Evolutionary conservation across 1,140 invertebrate species (phyloP).

Genomic region (Adoxophyes honmai): DNA sequence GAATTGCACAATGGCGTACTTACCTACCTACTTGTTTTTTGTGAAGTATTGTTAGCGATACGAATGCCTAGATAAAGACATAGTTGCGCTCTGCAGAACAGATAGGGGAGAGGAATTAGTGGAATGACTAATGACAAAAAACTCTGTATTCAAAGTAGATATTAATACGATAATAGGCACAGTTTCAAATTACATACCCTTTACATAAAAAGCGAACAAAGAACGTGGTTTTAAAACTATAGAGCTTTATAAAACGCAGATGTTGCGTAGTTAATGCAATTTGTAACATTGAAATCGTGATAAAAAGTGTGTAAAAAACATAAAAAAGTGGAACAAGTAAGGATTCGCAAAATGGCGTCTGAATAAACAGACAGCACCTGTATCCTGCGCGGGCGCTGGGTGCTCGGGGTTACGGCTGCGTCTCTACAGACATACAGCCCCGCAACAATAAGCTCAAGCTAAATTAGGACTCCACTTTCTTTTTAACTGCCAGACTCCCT

Average conservation of each 20-base stretch:
- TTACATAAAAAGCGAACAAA: not conserved
- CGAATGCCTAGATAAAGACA: constrained; percentile 2
- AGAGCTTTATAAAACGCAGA: constrained; percentile 21
- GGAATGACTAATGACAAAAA: not conserved
- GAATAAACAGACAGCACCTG: constrained; percentile 50
- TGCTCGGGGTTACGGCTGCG: constrained; percentile 5
- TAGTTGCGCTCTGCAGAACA: not conserved
- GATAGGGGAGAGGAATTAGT: constrained; percentile 1
- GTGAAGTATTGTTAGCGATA: constrained; percentile 9
- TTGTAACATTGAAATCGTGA: constrained; percentile 16
- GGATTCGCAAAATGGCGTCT: constrained; percentile 40
- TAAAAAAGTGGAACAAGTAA: constrained; percentile 22
- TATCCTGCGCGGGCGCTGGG: constrained; percentile 34
- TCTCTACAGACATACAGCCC: no score
- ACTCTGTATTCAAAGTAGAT: no score
- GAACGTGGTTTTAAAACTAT: not conserved
- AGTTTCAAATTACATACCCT: constrained; percentile 1
- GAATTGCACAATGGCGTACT: not conserved
- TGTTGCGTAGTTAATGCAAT: constrained; percentile 14
- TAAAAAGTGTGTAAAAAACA: constrained; percentile 22
- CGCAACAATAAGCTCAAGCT: no score
- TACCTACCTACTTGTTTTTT: constrained; percentile 3
- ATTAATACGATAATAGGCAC: not conserved
- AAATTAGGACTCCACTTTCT: no score
- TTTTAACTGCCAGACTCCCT: no score